phyloP scores from a whole-genome alignment of 2,113 vertebrate species.

The Oophaga pumilio region DNA sequence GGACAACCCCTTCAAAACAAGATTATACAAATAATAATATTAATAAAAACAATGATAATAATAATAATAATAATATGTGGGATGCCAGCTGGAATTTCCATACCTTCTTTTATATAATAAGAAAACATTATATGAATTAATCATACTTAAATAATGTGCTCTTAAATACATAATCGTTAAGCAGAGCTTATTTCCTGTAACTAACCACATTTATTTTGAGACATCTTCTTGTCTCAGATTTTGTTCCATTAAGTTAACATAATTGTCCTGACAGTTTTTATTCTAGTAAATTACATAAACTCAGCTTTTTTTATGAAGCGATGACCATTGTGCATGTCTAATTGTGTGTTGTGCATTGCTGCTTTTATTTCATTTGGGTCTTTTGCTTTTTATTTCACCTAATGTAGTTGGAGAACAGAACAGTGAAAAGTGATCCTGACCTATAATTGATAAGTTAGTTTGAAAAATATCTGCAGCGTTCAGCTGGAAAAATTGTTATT shows the following conservation, averaged over 20 bases:
- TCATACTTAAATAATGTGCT: background rate
- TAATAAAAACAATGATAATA: no score
- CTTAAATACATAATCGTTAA: background rate
- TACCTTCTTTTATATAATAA: background rate
- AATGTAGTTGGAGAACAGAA: background rate
- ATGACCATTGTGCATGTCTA: slow-evolving; percentile 25
- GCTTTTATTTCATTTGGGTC: slow-evolving; percentile 18
- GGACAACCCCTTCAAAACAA: no score
- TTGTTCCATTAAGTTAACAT: slow-evolving; percentile 32
- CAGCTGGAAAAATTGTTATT: slow-evolving; percentile 29
- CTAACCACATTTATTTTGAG: slow-evolving; percentile 17
- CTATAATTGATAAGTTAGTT: slow-evolving; percentile 41
- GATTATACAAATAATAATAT: no score
- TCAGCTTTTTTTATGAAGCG: background rate
- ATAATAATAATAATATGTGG: no score
- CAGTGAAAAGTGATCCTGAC: slow-evolving; percentile 24
- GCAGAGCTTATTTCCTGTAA: background rate
- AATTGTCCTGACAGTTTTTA: slow-evolving; percentile 28
- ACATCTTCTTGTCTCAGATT: background rate
- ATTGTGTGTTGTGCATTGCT: slow-evolving; percentile 29
- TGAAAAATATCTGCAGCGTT: slow-evolving; percentile 33
- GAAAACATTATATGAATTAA: background rate
- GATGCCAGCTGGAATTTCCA: background rate
- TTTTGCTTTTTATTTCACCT: slow-evolving; percentile 31
- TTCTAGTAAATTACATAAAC: slow-evolving; percentile 12